Percentiles rank a stretch among this genome's conserved stretches.
phyloP scores from a whole-genome alignment of 2,797 vertebrate genomes.

The Hippoglossus hippoglossus region DNA sequence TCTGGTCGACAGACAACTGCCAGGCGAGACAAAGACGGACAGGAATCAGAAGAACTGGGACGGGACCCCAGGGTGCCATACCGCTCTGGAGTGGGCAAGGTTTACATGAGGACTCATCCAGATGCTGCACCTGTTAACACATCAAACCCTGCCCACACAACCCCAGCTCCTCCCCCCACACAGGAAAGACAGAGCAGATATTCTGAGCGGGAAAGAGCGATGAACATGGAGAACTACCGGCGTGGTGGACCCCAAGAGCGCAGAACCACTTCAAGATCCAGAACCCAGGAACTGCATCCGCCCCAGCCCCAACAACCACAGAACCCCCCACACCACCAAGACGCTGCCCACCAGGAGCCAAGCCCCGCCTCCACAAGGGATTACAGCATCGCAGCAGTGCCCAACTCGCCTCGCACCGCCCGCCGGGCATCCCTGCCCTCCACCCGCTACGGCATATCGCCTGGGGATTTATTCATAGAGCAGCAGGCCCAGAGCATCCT shows the following conservation, averaged over 20 bases:
- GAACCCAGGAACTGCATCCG: constrained; percentile 59
- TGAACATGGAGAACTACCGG: constrained; percentile 87
- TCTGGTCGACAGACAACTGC: constrained; percentile 67
- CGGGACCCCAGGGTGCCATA: constrained; percentile 68
- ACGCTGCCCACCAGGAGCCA: constrained; percentile 58
- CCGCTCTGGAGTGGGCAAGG: constrained; percentile 82
- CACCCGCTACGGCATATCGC: constrained; percentile 88
- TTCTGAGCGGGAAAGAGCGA: constrained; percentile 79
- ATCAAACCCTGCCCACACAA: constrained; percentile 39
- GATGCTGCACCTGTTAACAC: constrained; percentile 47
- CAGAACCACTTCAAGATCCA: constrained; percentile 37
- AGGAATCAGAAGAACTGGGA: constrained; percentile 53
- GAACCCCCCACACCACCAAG: constrained; percentile 39
- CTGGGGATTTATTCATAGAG: constrained; percentile 88
- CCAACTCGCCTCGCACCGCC: constrained; percentile 87
- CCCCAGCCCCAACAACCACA: constrained; percentile 49
- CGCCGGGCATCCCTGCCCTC: constrained; percentile 86
- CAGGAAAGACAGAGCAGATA: constrained; percentile 74
- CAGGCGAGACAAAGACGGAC: constrained; percentile 78
- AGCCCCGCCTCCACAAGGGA: constrained; percentile 80
- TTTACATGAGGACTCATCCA: constrained; percentile 81
- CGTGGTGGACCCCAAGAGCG: constrained; percentile 68
- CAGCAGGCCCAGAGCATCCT: constrained; percentile 88
- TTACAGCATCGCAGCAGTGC: constrained; percentile 81
- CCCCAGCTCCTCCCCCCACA: constrained; percentile 50